These are phyloP conservation scores for Nicator chloris DNA, from an alignment of 2,113 vertebrate genomes.

Conservation along the genomic window DNA sequence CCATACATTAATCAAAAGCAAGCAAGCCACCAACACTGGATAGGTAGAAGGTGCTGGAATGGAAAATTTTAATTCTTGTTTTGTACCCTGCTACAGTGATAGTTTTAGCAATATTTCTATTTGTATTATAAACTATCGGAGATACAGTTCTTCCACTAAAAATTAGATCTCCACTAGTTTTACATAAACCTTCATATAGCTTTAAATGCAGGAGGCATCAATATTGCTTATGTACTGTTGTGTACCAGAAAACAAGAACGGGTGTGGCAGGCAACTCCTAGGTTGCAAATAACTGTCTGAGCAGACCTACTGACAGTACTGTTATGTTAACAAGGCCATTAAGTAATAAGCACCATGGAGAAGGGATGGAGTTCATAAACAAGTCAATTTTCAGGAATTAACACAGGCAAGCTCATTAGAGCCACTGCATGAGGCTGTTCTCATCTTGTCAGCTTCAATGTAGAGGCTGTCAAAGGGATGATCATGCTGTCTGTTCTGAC, in stretches of 20 bases:
- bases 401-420: accelerated
- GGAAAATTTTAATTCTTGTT: background rate
- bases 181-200: background rate
- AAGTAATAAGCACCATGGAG: background rate
- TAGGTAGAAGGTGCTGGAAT: background rate
- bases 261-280: background rate
- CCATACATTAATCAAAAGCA: background rate
- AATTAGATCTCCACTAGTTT: background rate
- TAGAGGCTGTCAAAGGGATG: accelerated
- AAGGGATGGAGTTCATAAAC: background rate
- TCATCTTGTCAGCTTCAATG: background rate
- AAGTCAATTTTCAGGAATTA: background rate
- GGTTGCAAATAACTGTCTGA: background rate
- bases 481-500: background rate
- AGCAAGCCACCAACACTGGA: background rate
- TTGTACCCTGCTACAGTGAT: background rate
- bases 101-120: background rate
- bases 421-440: background rate
- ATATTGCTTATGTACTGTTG: background rate
- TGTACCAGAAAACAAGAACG: background rate
- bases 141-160: background rate
- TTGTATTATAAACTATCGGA: background rate
- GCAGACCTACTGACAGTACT: background rate
- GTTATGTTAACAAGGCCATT: background rate
- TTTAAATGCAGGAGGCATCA: background rate